Percentiles rank a stretch among this genome's conserved stretches.
Conservation (phyloP, 2,888 invertebrate species). For the Chalcis sispes region DNA sequence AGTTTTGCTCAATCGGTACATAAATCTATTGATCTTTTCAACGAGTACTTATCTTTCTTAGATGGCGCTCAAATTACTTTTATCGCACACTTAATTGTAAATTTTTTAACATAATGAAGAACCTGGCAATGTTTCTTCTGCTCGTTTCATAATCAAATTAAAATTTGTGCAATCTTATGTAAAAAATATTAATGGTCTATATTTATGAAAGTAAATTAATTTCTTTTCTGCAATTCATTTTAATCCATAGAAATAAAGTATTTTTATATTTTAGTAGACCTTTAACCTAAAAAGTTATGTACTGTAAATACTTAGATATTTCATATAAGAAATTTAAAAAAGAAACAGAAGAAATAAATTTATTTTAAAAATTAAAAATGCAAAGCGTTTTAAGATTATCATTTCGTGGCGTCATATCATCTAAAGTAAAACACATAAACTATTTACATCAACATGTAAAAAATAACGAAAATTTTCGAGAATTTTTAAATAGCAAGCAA, state of each 20-base stretch:
- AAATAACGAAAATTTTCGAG: conserved; percentile 37
- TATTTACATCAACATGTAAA: conserved; percentile 48
- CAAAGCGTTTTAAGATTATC: conserved; percentile 65
- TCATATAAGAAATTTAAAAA: conserved; percentile 5
- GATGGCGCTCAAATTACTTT: conserved; percentile 22
- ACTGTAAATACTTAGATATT: conserved; percentile 10
- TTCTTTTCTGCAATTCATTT: not conserved
- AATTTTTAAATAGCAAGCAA: conserved; percentile 44
- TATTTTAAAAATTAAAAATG: conserved; percentile 63
- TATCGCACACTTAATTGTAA: conserved; percentile 24
- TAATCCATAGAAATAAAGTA: not conserved
- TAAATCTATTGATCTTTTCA: not conserved
- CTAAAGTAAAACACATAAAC: conserved; percentile 58
- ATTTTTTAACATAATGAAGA: conserved; percentile 9
- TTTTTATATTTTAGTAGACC: not conserved
- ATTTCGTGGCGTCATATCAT: conserved; percentile 60
- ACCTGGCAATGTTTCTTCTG: conserved; percentile 34
- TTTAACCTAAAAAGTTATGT: conserved; percentile 48
- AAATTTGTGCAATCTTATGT: not conserved
- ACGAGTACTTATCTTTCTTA: conserved; percentile 8
- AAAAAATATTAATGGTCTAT: conserved; percentile 6
- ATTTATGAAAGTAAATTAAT: too few species aligned
- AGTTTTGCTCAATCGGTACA: too few species aligned
- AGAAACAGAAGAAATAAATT: not conserved
- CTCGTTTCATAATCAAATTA: conserved; percentile 1